Evolutionary conservation across 2,888 invertebrate species (phyloP), one percentile per base, ranked within the genome.

Genomic region (Brenthis daphne): DNA sequence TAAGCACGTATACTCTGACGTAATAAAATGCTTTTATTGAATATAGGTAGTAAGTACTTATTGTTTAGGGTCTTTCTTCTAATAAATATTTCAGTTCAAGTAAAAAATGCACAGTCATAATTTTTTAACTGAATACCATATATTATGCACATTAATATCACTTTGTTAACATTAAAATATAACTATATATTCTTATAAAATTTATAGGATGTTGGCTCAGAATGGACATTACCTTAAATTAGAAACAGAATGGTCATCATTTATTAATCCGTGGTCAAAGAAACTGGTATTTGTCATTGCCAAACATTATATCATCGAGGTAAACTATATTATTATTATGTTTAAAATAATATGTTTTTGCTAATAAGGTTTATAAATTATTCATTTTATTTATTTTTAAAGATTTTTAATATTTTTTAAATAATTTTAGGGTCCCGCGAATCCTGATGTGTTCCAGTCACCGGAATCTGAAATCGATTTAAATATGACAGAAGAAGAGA

Each of bases 191-290:
- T 33, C 6, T 14, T 67, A 53, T 55, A 12, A 43, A 43, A 2
- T 69, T 43, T 64, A 94, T 83, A 94, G 98, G 73, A 96, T 98
- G 87, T 92, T 96, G 64, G 94, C 96, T 12, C 96, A 97, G 81
- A 98, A 98, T 84, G 98, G 98, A 0, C 95, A 96, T 77, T 98
- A 95, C 82, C 94, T 97, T n/a, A 94, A 95, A 72, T 90, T 98
- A 55, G 97, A 98, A 86, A 98, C 98, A 0, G 98, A 98, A 83
- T 99, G 98, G 98, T 96, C 97, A 0, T 96, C 97, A 73, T 98
- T 98, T 82, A 94, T 98, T 57, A 98, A 99, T 90, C 98, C 98
- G 0, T 99, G 98, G 98, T 96, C 97, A 0, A 95, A 95, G 81
- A 96, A 96, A 85, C 89, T 99, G 65, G 98, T 99, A 83, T 98